Conservation (phyloP, 2,797 vertebrate species). For the Steatocranus sp. region DNA sequence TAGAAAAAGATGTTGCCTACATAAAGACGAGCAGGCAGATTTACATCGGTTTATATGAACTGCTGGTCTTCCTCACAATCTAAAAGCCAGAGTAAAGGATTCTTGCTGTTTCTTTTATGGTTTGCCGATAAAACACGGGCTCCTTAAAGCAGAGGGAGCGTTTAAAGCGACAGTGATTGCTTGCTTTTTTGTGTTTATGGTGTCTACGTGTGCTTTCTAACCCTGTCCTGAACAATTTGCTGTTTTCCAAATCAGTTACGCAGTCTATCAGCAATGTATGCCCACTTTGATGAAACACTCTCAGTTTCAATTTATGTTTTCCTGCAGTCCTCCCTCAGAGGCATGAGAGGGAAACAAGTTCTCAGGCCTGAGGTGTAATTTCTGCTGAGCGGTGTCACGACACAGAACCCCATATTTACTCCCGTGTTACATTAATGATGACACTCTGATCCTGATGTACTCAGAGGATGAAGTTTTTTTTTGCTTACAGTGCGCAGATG, state of each 20-base stretch:
- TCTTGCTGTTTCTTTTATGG: constrained; percentile 20
- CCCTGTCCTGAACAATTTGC: constrained; percentile 27
- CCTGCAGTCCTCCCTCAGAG: not conserved
- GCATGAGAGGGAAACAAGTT: not conserved
- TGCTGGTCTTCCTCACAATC: not conserved
- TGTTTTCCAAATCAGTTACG: constrained; percentile 11
- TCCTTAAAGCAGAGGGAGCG: constrained; percentile 18
- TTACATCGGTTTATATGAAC: constrained; percentile 16
- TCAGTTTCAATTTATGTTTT: constrained; percentile 20
- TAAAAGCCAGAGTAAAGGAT: constrained; percentile 26
- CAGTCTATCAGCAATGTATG: not conserved
- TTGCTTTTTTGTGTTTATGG: not conserved
- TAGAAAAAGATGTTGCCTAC: constrained; percentile 12
- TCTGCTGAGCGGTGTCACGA: not conserved
- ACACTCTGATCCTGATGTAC: not conserved
- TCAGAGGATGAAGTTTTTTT: not conserved
- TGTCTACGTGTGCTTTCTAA: not conserved
- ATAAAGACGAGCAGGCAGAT: constrained; percentile 22
- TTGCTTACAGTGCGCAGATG: not conserved
- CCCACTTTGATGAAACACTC: constrained; percentile 13
- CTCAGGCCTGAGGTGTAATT: constrained; percentile 5
- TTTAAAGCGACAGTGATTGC: constrained; percentile 30
- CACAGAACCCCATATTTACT: constrained; percentile 8
- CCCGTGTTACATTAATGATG: not conserved
- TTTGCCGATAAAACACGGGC: constrained; percentile 9